Conservation (phyloP, 92 coral and sea anemone genomes). For the Montipora capitata region DNA sequence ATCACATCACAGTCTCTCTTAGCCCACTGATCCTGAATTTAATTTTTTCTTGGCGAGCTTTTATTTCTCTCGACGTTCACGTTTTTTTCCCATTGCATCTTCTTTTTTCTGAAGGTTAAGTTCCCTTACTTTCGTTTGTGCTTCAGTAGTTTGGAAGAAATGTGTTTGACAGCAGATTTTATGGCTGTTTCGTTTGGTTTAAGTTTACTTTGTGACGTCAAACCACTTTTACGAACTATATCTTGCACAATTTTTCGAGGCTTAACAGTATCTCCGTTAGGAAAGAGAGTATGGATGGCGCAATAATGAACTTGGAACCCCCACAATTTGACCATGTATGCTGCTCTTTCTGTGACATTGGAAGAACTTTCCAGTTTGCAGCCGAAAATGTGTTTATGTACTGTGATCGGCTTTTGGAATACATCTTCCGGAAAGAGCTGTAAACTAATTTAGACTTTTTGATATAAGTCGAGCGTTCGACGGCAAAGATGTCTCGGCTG, state of each 20-base stretch:
- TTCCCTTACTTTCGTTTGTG: no score
- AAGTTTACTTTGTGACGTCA: background rate
- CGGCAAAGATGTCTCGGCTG: background rate
- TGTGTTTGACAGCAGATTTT: constrained; percentile 37
- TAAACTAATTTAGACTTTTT: constrained; percentile 8
- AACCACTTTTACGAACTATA: no score
- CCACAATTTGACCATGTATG: constrained; percentile 24
- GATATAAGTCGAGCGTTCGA: constrained; percentile 6
- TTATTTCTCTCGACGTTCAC: no score
- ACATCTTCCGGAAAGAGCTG: constrained; percentile 20
- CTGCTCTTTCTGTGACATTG: background rate
- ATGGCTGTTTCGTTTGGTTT: constrained; percentile 41
- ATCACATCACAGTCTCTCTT: constrained; percentile 12
- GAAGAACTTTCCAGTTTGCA: constrained; percentile 29
- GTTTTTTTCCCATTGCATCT: no score
- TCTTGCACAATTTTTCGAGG: no score
- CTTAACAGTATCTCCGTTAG: no score
- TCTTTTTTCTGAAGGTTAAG: no score
- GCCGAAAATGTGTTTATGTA: no score
- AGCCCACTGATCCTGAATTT: no score
- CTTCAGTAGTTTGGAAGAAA: constrained; percentile 2
- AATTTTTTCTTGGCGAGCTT: no score
- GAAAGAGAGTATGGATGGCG: no score
- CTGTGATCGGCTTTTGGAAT: constrained; percentile 8
- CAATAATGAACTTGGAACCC: constrained; percentile 1